Percentiles rank a stretch among this genome's conserved stretches.
Evolutionary conservation across 2,888 invertebrate species (phyloP).

Genomic region (Aromia moschata): DNA sequence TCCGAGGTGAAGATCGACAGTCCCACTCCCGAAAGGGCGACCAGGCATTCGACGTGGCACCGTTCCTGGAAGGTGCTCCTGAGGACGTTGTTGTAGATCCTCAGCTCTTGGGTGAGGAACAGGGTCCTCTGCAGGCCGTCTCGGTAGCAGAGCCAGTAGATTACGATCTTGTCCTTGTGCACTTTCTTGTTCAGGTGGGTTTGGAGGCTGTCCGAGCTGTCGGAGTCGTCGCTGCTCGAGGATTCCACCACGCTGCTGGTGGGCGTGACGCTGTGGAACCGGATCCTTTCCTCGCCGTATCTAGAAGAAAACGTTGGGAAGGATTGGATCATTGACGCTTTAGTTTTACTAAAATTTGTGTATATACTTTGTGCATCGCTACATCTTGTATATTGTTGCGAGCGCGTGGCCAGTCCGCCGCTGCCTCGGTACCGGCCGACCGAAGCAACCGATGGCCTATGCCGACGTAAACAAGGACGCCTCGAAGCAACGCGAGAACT

Average conservation of each 20-base stretch:
- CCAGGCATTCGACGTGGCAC: constrained; percentile 73
- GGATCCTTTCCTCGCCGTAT: constrained; percentile 76
- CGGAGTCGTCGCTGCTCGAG: constrained; percentile 70
- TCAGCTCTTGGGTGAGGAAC: constrained; percentile 79
- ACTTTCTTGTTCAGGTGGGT: constrained; percentile 68
- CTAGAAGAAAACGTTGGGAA: no score
- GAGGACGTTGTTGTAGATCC: constrained; percentile 71
- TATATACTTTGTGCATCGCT: no score
- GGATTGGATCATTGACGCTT: no score
- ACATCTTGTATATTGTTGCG: no score
- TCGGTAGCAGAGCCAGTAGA: constrained; percentile 84
- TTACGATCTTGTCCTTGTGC: constrained; percentile 77
- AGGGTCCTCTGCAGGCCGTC: constrained; percentile 79
- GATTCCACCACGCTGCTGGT: constrained; percentile 56
- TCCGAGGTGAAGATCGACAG: constrained; percentile 67
- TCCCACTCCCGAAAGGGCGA: constrained; percentile 75
- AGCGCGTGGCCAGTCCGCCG: no score
- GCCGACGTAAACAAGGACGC: no score
- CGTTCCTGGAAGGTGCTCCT: constrained; percentile 72
- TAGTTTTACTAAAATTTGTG: no score
- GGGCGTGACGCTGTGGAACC: constrained; percentile 75
- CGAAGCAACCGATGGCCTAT: no score
- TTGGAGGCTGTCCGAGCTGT: constrained; percentile 60
- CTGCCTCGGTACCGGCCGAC: no score
- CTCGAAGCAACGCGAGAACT: no score